Percentiles rank a stretch among this genome's conserved stretches.
These are phyloP conservation scores for Epinephelus fuscoguttatus DNA, from an alignment of 2,113 vertebrate species.

Conservation along the genomic window DNA sequence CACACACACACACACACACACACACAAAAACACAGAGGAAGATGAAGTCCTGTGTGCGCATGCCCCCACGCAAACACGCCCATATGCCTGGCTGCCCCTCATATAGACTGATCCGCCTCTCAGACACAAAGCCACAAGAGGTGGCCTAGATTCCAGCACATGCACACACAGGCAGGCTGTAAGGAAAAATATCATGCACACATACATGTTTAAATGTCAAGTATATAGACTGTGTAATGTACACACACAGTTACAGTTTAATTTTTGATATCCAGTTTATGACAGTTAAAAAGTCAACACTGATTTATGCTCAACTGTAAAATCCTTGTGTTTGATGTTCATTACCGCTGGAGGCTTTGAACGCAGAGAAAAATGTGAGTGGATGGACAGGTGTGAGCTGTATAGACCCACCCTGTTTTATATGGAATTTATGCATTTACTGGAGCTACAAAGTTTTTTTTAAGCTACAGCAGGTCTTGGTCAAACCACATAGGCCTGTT, in stretches of 20 bases:
- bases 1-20: not conserved
- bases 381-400: not conserved
- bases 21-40: not conserved
- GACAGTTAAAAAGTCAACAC: not conserved
- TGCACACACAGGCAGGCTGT: slow-evolving; percentile 72
- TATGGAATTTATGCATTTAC: not conserved
- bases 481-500: not conserved
- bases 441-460: not conserved
- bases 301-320: not conserved
- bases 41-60: slow-evolving; percentile 55
- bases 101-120: slow-evolving; percentile 75
- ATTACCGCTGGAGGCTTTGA: not conserved
- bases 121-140: slow-evolving; percentile 81
- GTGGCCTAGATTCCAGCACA: slow-evolving; percentile 83
- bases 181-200: slow-evolving; percentile 47
- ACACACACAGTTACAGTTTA: not conserved
- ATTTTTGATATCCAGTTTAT: not conserved
- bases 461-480: not conserved
- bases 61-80: slow-evolving; percentile 65
- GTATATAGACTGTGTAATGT: not conserved
- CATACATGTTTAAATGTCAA: not conserved
- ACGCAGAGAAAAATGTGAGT: not conserved
- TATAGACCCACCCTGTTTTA: not conserved
- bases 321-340: not conserved
- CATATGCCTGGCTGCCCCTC: slow-evolving; percentile 65